These are phyloP conservation scores for Brachionus rubens DNA, from an alignment of 1,140 invertebrate genomes.

Conservation along the genomic window DNA sequence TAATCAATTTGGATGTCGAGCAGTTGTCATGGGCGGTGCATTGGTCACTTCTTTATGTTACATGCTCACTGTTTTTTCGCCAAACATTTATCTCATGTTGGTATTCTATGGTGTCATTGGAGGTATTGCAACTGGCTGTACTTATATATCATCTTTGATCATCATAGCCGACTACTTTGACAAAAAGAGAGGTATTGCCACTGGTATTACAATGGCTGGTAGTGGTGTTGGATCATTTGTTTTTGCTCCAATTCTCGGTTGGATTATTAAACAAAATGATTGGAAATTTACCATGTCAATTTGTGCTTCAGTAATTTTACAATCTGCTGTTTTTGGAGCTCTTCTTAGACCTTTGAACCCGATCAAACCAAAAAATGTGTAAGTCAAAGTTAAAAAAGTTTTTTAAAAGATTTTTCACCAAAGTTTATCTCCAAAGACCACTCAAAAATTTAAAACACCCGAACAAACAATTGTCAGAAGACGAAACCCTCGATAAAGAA, in stretches of 20 bases:
- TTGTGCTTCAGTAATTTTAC: conserved; percentile 29
- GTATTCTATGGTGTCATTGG: conserved; percentile 76
- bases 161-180: conserved; percentile 89
- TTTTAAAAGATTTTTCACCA: neutral
- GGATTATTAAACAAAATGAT: conserved; percentile 52
- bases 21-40: conserved; percentile 78
- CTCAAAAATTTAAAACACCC: neutral
- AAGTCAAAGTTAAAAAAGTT: neutral
- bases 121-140: conserved; percentile 58
- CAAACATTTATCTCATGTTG: conserved; percentile 72
- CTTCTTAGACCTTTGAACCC: conserved; percentile 24
- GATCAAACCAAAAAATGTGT: conserved; percentile 13
- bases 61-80: conserved; percentile 73
- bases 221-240: conserved; percentile 57
- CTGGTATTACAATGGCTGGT: conserved; percentile 70
- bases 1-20: conserved; percentile 81
- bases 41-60: conserved; percentile 73
- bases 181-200: conserved; percentile 80
- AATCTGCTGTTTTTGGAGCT: conserved; percentile 32
- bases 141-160: conserved; percentile 68
- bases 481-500: neutral
- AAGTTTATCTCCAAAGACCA: neutral
- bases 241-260: conserved; percentile 53
- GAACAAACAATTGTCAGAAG: conserved; percentile 13
- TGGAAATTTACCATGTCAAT: conserved; percentile 51